These are phyloP conservation scores for Pollenia amentaria DNA, from an alignment of 2,888 invertebrate species.

Conservation along the genomic window DNA sequence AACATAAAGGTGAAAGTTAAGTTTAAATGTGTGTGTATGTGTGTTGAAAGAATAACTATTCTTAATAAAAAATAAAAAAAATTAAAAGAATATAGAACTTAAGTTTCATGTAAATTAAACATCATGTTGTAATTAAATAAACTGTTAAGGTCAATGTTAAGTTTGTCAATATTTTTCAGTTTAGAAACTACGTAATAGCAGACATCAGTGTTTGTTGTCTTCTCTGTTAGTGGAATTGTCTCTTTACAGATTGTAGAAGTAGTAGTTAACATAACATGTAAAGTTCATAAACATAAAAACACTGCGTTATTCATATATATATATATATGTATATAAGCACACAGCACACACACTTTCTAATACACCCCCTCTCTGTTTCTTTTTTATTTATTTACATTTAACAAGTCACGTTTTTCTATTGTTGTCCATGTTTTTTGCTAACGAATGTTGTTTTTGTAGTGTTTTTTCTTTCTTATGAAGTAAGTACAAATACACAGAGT, in stretches of 20 bases:
- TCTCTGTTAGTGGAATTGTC: conserved; percentile 8
- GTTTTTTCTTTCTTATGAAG: not conserved
- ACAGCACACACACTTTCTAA: not conserved
- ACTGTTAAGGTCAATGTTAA: conserved; percentile 70
- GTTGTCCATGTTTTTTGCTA: conserved; percentile 35
- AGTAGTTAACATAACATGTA: conserved; percentile 25
- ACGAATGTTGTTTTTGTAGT: conserved; percentile 15
- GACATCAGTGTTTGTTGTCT: conserved; percentile 45
- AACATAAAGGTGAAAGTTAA: conserved; percentile 34
- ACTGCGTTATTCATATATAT: not conserved
- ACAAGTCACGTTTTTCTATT: conserved; percentile 70
- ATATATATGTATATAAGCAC: not conserved
- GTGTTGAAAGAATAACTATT: conserved; percentile 8
- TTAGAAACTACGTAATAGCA: conserved; percentile 39
- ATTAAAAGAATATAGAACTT: not conserved
- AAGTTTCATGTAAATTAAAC: not conserved
- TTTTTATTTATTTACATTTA: conserved; percentile 52
- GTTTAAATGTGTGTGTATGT: not conserved
- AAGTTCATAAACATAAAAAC: not conserved
- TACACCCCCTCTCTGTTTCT: not conserved
- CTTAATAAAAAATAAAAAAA: conserved; percentile 9
- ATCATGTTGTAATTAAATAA: not conserved
- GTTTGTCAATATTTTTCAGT: conserved; percentile 41
- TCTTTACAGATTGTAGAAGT: conserved; percentile 22
- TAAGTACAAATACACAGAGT: not conserved